phyloP scores from a whole-genome alignment of 2,113 vertebrate genomes.

The Elgaria multicarinata region DNA sequence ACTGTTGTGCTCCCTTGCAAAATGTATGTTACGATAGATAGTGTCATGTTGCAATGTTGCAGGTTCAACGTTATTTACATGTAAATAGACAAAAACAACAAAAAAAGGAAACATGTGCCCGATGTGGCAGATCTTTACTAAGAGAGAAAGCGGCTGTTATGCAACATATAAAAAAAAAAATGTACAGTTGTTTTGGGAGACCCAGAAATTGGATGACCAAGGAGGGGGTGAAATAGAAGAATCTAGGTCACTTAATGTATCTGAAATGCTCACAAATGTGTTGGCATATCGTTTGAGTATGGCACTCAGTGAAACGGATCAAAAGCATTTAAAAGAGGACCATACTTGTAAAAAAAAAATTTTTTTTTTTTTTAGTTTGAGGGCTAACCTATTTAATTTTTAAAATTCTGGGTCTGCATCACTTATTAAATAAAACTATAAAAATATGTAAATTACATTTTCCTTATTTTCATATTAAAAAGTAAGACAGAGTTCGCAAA shows the following conservation, averaged over 20 bases:
- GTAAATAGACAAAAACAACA: slow-evolving; percentile 90
- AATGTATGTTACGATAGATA: slow-evolving; percentile 99
- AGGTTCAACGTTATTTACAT: slow-evolving; percentile 99
- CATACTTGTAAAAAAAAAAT: slow-evolving; percentile 78
- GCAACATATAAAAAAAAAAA: slow-evolving; percentile 97
- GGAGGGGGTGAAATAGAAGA: slow-evolving; percentile 63
- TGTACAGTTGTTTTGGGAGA: slow-evolving; percentile 93
- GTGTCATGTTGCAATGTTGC: slow-evolving; percentile 99
- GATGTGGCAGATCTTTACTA: slow-evolving; percentile 91
- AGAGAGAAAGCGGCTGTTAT: slow-evolving; percentile 96
- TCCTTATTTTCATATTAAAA: slow-evolving; percentile 99
- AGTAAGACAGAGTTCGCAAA: slow-evolving; percentile 98
- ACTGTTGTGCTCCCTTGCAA: slow-evolving; percentile 98
- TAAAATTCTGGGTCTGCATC: slow-evolving; percentile 92
- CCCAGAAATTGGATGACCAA: slow-evolving; percentile 80
- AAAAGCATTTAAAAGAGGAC: slow-evolving; percentile 82
- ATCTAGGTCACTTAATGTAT: slow-evolving; percentile 72
- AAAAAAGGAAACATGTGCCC: slow-evolving; percentile 85
- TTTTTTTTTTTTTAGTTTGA: slow-evolving; percentile 75
- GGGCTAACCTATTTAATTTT: slow-evolving; percentile 90
- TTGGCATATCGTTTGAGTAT: slow-evolving; percentile 78
- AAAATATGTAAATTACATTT: slow-evolving; percentile 99
- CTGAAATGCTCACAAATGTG: slow-evolving; percentile 75
- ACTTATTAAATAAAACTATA: slow-evolving; percentile 94
- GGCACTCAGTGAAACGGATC: slow-evolving; percentile 79